Evolutionary conservation across 53 echinoderm and acorn worm genomes (phyloP).

Genomic region (Holothuria scabra): DNA sequence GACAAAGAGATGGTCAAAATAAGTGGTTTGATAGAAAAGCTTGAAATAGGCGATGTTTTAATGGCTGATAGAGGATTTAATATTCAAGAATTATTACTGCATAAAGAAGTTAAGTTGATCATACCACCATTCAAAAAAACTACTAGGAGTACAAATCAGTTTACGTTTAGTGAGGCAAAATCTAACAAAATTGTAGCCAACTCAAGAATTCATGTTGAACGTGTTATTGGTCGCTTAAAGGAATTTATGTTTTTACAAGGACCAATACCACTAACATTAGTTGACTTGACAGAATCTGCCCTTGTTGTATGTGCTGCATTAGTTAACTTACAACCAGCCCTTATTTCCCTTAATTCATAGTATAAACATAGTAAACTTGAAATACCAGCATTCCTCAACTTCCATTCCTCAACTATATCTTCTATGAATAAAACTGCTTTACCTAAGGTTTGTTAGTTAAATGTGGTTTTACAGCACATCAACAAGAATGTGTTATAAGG

Average conservation of each 20-base stretch:
- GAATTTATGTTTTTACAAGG: conserved; percentile 63
- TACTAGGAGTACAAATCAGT: conserved; percentile 38
- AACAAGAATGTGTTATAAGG: too few species aligned
- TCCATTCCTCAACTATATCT: too few species aligned
- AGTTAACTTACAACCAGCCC: conserved; percentile 50
- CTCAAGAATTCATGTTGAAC: conserved; percentile 59
- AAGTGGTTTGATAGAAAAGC: conserved; percentile 50
- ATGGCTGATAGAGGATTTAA: conserved; percentile 81
- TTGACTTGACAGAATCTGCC: conserved; percentile 59
- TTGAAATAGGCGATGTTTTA: conserved; percentile 59
- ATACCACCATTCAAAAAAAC: conserved; percentile 64
- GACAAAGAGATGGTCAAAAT: conserved; percentile 70
- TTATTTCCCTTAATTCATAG: conserved; percentile 54
- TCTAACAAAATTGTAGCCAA: conserved; percentile 33
- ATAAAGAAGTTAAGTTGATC: conserved; percentile 58
- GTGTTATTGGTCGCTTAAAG: conserved; percentile 65
- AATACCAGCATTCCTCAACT: too few species aligned
- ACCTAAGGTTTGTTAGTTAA: too few species aligned
- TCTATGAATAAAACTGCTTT: too few species aligned
- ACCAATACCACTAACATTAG: conserved; percentile 62
- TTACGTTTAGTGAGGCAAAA: conserved; percentile 25
- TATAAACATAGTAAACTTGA: neutral
- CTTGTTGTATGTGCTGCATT: conserved; percentile 60
- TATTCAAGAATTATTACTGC: conserved; percentile 66
- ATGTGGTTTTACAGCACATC: too few species aligned